Evolutionary conservation across 2,113 vertebrate genomes (phyloP).

Genomic region (Ginglymostoma cirratum): DNA sequence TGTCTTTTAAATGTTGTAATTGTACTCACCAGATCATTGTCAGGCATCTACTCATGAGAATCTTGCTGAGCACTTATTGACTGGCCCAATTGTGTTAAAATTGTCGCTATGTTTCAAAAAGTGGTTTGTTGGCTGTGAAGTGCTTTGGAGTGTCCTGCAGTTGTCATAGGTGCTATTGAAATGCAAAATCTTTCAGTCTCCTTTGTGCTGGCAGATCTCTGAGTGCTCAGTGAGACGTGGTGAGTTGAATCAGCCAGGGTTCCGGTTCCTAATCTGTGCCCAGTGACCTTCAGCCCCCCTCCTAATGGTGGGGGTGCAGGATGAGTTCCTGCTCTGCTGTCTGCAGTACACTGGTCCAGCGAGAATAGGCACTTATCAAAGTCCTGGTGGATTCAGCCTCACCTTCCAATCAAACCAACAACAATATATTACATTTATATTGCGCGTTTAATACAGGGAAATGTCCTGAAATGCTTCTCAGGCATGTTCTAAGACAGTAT

Average conservation of each 20-base stretch:
- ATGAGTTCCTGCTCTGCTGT: neutral
- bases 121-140: neutral
- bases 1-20: no score
- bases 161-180: neutral
- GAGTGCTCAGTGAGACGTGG: neutral
- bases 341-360: neutral
- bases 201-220: neutral
- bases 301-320: slow-evolving; percentile 14
- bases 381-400: neutral
- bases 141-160: neutral
- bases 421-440: neutral
- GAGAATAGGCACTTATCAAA: neutral
- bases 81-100: neutral
- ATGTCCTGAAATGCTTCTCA: neutral
- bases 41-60: neutral
- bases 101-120: neutral
- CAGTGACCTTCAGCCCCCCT: slow-evolving; percentile 18
- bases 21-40: neutral
- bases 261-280: neutral
- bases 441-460: neutral
- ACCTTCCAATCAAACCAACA: neutral
- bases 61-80: neutral
- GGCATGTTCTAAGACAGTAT: neutral
- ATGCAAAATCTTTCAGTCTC: neutral
- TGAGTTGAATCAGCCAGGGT: neutral